Evolutionary conservation across 2,797 vertebrate genomes (phyloP).

Genomic region (Myotis myotis): DNA sequence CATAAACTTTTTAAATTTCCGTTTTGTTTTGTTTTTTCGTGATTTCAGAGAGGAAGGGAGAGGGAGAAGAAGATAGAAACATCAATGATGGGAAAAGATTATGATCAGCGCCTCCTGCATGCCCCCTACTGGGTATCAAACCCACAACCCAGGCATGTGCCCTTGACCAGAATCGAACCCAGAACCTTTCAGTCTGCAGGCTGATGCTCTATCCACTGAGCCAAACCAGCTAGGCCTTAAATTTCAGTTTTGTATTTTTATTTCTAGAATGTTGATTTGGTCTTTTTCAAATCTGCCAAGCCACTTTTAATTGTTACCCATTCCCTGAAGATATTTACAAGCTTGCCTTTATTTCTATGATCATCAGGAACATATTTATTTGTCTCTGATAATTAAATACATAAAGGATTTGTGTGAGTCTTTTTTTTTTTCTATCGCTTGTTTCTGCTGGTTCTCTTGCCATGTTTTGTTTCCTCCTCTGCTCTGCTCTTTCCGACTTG

Average conservation of each 20-base stretch:
- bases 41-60: no score
- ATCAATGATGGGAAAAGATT: no score
- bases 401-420: background rate
- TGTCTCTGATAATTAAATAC: constrained; percentile 3
- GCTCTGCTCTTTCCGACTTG: background rate
- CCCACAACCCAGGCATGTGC: no score
- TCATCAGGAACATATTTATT: background rate
- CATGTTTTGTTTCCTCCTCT: background rate
- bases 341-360: constrained; percentile 1
- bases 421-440: background rate
- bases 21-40: background rate
- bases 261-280: background rate
- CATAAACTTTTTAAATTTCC: background rate
- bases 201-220: no score
- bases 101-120: no score
- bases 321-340: constrained; percentile 8
- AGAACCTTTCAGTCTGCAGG: no score
- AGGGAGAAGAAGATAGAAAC: no score
- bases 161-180: no score
- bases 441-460: background rate
- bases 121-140: no score
- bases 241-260: constrained; percentile 3
- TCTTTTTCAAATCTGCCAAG: constrained; percentile 1
- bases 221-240: background rate
- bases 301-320: background rate